Base-by-base conservation (phyloP, 2,888 invertebrate genomes). In the Sesamia inferens region DNA sequence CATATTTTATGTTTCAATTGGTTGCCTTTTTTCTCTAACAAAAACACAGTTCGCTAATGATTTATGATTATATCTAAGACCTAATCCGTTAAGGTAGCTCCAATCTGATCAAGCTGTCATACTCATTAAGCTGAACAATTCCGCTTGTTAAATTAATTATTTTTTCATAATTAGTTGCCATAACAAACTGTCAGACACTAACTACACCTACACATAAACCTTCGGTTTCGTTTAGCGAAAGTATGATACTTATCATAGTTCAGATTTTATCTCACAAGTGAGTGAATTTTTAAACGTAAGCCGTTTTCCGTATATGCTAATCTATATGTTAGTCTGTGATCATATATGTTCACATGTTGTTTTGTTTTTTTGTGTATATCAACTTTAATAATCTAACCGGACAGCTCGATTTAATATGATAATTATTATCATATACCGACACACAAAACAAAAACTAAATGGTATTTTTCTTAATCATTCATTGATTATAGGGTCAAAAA, bases 141-240 rank as follows among this genome's bases (percentile, higher is more conserved):
- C 85, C 75, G 87, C 85, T 85, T 85, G 85, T 88, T 88, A 87
- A 85, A 83, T 88, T 88, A 84, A 87, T 88, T 78, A 78, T 69
- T 88, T 87, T 87, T 84, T 87, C 81, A 48, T 90, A 87, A 90
- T 88, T 87, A 87, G 73, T 81, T 79, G 71, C 81, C 71, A 79
- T 76, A 76, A 75, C 74, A 81, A 76, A 80, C 71, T 78, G 72
- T 73, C 79, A 74, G 82, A 74, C 70, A 71, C 73, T 72, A 68
- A 75, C 72, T 59, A 85, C 88, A 84, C 89, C 88, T 87, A 90
- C 90, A 85, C 75, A 66, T 71, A 84, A 92, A 90, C 91, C 90
- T 91, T 92, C 90, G 82, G 75, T 90, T 91, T 91, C 88, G 84
- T 88, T 83, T 71, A 89, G 88, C 88, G 90, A 92, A 92, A 92